Percentiles rank a stretch among this genome's conserved stretches.
Conservation (phyloP, 2,113 vertebrate species). For the Lates calcarifer region DNA sequence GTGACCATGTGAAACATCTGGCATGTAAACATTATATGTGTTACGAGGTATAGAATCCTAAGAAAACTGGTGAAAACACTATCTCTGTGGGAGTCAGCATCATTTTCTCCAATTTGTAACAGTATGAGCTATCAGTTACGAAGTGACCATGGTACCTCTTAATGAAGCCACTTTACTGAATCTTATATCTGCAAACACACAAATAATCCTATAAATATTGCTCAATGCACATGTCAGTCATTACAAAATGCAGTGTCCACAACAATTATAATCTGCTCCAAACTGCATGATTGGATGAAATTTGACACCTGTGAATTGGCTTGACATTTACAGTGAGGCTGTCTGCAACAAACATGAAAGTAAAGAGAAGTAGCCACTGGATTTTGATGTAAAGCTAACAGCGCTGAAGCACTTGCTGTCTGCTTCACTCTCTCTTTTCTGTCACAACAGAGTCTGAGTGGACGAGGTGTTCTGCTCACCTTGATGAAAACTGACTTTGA, state of each 20-base stretch:
- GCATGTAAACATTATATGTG: slow-evolving; percentile 33
- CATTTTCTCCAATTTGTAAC: background rate
- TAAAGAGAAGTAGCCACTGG: slow-evolving; percentile 23
- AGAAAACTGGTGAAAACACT: background rate
- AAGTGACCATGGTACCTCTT: background rate
- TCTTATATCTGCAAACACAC: background rate
- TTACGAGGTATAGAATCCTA: background rate
- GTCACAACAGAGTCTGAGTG: slow-evolving; percentile 18
- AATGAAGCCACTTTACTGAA: background rate
- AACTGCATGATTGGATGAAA: slow-evolving; percentile 15
- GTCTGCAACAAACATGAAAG: slow-evolving; percentile 22
- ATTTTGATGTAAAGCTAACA: slow-evolving; percentile 36
- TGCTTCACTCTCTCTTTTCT: slow-evolving; percentile 10
- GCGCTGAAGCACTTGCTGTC: slow-evolving; percentile 3
- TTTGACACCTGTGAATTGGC: slow-evolving; percentile 26
- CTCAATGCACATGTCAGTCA: slow-evolving; percentile 1
- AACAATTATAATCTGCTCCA: slow-evolving; percentile 24
- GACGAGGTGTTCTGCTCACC: slow-evolving; percentile 26
- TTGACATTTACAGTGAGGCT: slow-evolving; percentile 28
- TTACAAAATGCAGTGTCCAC: slow-evolving; percentile 1
- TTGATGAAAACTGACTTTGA: slow-evolving; percentile 48
- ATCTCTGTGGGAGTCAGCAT: background rate
- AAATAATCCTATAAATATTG: background rate
- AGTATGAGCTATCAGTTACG: background rate
- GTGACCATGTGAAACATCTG: slow-evolving; percentile 50